A percentile compares a stretch with the other conserved stretches of the same genome.
Evolutionary conservation across 2,113 vertebrate species (phyloP).

Genomic region (Notothenia coriiceps): DNA sequence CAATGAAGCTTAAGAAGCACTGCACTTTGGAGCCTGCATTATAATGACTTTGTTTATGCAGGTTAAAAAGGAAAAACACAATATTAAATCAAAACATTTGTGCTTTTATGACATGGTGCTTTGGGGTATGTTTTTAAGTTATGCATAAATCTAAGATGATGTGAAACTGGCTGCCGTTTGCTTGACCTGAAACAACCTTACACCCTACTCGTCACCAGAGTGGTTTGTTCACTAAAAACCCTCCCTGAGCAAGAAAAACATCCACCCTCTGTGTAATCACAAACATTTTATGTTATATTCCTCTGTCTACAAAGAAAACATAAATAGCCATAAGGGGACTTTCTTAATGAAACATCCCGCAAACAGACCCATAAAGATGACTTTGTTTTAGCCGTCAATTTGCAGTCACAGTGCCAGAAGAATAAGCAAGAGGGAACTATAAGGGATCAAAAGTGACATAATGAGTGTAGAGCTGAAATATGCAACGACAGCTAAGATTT

Average conservation of each 20-base stretch:
- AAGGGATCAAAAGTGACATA: background rate
- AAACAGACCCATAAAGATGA: background rate
- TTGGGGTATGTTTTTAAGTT: no score
- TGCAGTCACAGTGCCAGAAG: background rate
- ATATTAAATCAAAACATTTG: background rate
- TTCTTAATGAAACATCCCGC: constrained; percentile 7
- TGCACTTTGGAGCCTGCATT: background rate
- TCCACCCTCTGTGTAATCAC: constrained; percentile 25
- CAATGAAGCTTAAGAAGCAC: constrained; percentile 16
- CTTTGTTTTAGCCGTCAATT: constrained; percentile 31
- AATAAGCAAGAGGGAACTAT: background rate
- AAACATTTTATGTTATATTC: constrained; percentile 26
- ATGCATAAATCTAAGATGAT: background rate
- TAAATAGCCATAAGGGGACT: constrained; percentile 1
- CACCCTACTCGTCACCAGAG: constrained; percentile 18
- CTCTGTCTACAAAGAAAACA: constrained; percentile 5
- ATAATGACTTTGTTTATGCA: background rate
- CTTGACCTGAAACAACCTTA: constrained; percentile 58
- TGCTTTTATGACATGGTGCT: background rate
- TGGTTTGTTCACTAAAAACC: constrained; percentile 33
- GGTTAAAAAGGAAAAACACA: background rate
- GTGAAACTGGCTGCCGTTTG: constrained; percentile 17
- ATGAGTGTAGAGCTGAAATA: background rate
- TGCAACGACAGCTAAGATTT: background rate
- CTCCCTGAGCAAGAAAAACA: constrained; percentile 41